phyloP scores from a whole-genome alignment of 2,888 invertebrate genomes.

The Antheraea yamamai region DNA sequence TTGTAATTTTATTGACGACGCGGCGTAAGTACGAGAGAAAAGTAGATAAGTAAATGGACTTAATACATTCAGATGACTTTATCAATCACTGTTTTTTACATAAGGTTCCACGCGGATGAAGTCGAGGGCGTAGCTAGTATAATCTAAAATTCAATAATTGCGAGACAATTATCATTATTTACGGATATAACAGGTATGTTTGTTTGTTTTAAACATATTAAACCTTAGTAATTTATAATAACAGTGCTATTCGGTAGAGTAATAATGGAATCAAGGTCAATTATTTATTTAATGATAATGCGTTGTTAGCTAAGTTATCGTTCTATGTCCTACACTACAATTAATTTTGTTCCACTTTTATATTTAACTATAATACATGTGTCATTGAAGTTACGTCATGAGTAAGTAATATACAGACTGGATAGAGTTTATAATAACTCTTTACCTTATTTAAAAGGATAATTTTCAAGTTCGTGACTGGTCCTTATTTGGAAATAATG shows the following conservation, averaged over 20 bases:
- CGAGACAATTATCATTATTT: neutral
- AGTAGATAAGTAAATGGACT: too few species aligned
- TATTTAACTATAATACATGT: neutral
- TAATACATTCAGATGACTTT: too few species aligned
- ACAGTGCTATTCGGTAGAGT: neutral
- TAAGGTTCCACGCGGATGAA: too few species aligned
- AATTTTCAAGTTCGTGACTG: neutral
- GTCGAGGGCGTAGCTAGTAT: too few species aligned
- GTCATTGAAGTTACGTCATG: neutral
- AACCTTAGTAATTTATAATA: neutral
- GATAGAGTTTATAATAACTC: neutral
- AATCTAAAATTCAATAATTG: neutral
- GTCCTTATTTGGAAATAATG: neutral
- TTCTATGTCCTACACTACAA: neutral
- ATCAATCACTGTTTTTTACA: too few species aligned
- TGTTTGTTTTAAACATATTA: too few species aligned
- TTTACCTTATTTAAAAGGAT: constrained; percentile 2
- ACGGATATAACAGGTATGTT: neutral
- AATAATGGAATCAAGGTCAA: neutral
- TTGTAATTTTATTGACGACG: too few species aligned
- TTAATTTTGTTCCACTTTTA: neutral
- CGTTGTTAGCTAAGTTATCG: neutral
- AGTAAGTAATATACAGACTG: neutral
- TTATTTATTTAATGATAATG: neutral
- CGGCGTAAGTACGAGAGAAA: too few species aligned